Base-by-base conservation (phyloP, 2,888 invertebrate species). In the Eupithecia dodoneata region DNA sequence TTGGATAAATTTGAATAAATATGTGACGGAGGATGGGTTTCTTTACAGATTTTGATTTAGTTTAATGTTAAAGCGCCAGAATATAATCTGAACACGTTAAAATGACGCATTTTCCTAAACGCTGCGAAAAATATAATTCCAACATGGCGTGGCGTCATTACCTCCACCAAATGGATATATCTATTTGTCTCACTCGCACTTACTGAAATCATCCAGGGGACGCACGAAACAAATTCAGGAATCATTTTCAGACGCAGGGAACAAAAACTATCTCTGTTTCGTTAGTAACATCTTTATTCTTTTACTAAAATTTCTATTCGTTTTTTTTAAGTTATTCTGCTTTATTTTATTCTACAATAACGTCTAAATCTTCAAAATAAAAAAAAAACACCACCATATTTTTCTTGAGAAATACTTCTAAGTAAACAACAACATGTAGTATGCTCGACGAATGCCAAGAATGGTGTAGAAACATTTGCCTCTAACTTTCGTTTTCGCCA, bases 401-500 rank as follows among this genome's bases (percentile, higher is more conserved):
- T 77, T 78, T 77, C 74, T 70, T 73, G 71, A 79, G 71, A 52
- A 76, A 71, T 76, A 75, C 66, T 73, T 79, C 72, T 80, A 76
- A 67, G 77, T 78, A 65, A 71, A 76, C 75, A 73, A 78, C 74
- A 78, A 80, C 79, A 78, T 78, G 59, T 66, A 73, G 75, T 76
- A 55, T 70, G 75, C 78, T 75, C 70, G 75, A 41, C 77, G 72
- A 76, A 80, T 81, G 79, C 93, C 93, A 94, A 94, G 94, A 94
- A 92, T 91, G 89, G 88, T 86, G 88, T 90, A 93, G 93, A 94
- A 94, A 94, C 94, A 94, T 94, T 91, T 87, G 88, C 90, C 86
- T 88, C 89, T 88, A 90, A 94, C 95, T 94, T 94, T 94, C 95
- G 91, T 94, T 95, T 94, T 94, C 95, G 92, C 85, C 92, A 94